phyloP scores from a whole-genome alignment of 2,888 invertebrate genomes.

The Meloe dianella region DNA sequence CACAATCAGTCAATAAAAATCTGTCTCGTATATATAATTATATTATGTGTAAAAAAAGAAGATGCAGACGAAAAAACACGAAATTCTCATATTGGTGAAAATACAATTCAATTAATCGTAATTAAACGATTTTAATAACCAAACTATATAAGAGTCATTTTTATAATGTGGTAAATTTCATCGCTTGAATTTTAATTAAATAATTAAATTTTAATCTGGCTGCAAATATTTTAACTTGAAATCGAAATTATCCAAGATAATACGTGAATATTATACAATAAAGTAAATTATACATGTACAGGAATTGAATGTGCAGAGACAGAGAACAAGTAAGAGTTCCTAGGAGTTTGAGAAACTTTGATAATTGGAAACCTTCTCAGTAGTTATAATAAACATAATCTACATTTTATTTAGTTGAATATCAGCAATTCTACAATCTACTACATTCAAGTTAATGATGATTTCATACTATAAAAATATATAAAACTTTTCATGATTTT shows the following conservation, averaged over 20 bases:
- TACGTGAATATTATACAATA: neutral
- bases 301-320: neutral
- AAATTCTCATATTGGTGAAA: neutral
- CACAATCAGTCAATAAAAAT: neutral
- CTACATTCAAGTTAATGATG: neutral
- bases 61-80: too few relatives aligned
- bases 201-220: neutral
- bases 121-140: neutral
- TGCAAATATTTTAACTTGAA: neutral
- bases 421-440: neutral
- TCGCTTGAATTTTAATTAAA: neutral
- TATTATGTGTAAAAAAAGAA: too few relatives aligned
- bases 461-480: neutral
- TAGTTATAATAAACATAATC: conserved; percentile 6
- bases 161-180: neutral
- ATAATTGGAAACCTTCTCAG: conserved; percentile 8
- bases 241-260: neutral
- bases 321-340: neutral
- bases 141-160: neutral
- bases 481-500: neutral
- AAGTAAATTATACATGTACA: neutral
- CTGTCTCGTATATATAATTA: neutral
- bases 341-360: neutral
- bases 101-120: too few relatives aligned
- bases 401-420: neutral